phyloP scores from a whole-genome alignment of 2,888 invertebrate species.

The Apotomis betuletana region DNA sequence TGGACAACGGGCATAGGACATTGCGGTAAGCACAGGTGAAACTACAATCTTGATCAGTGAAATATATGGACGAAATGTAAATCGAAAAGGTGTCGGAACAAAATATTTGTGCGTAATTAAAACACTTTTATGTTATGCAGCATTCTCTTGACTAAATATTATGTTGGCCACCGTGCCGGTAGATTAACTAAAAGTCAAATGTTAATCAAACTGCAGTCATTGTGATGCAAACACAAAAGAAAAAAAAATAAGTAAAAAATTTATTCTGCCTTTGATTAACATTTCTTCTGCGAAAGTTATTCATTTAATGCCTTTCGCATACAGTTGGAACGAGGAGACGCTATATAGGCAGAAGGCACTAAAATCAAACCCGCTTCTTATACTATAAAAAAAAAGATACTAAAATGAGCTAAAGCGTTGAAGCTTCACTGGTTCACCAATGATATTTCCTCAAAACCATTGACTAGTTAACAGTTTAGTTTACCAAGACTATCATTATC shows the following conservation, averaged over 20 bases:
- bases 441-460: constrained; percentile 66
- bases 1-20: not conserved
- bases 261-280: constrained; percentile 58
- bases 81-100: not conserved
- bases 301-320: constrained; percentile 61
- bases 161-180: constrained; percentile 57
- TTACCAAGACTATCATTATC: constrained; percentile 54
- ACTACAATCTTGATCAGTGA: not conserved
- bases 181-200: constrained; percentile 62
- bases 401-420: constrained; percentile 65
- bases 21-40: not conserved
- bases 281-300: constrained; percentile 50
- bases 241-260: constrained; percentile 45
- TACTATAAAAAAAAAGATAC: constrained; percentile 57
- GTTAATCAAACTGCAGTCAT: constrained; percentile 61
- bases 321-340: constrained; percentile 27
- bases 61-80: constrained; percentile 14
- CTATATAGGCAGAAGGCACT: constrained; percentile 53
- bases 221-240: constrained; percentile 40
- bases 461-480: constrained; percentile 69
- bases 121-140: not conserved
- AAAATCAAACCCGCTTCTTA: constrained; percentile 58
- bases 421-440: constrained; percentile 63
- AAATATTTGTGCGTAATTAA: constrained; percentile 25
- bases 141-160: not conserved